These are phyloP conservation scores for Tapirus indicus DNA, from an alignment of 2,797 vertebrate genomes.

Conservation along the genomic window DNA sequence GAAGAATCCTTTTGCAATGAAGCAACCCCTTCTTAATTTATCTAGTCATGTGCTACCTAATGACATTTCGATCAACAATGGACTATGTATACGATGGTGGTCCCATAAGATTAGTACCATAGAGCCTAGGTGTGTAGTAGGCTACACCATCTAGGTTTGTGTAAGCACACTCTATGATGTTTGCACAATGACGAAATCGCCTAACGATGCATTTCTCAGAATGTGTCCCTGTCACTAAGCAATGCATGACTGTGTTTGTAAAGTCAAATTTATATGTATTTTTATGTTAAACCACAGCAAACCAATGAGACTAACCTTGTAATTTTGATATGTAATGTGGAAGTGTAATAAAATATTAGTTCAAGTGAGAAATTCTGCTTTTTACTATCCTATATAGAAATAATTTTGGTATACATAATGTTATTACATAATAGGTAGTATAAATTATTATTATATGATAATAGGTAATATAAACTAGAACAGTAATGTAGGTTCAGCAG, in stretches of 20 bases:
- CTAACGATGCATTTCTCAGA: no score
- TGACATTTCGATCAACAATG: no score
- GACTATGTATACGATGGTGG: no score
- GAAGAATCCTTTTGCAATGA: background rate
- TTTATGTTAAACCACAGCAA: background rate
- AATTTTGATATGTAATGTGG: background rate
- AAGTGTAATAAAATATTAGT: background rate
- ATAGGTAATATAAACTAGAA: background rate
- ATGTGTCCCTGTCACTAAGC: no score
- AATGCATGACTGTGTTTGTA: no score
- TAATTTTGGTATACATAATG: background rate
- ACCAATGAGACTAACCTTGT: background rate
- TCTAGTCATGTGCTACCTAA: background rate
- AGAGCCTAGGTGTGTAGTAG: no score
- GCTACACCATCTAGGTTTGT: no score
- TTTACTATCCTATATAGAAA: background rate
- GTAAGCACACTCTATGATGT: no score
- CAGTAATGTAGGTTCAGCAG: background rate
- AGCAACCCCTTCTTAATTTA: background rate
- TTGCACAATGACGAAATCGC: no score
- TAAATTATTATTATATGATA: background rate
- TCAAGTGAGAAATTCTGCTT: background rate
- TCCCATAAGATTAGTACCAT: no score
- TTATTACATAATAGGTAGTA: background rate
- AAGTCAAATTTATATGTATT: no score